Evolutionary conservation across 1,140 invertebrate genomes (phyloP).

Genomic region (silkworm (Bombyx mori)): ASM3026992v2 NC_085131.1:7408001-7408500

Average conservation of each 20-base stretch:
- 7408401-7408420: too few relatives aligned
- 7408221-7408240: conserved; percentile 43
- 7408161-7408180: conserved; percentile 24
- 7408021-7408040: conserved; percentile 19
- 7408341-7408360: background rate
- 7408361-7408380: too few relatives aligned
- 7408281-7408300: conserved; percentile 71
- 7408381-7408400: too few relatives aligned
- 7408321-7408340: conserved; percentile 61
- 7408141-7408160: too few relatives aligned
- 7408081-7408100: background rate
- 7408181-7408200: conserved; percentile 18
- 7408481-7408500: too few relatives aligned
- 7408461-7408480: too few relatives aligned
- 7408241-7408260: conserved; percentile 59
- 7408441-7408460: too few relatives aligned
- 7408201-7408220: conserved; percentile 45
- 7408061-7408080: conserved; percentile 16
- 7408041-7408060: conserved; percentile 23
- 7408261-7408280: conserved; percentile 64
- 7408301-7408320: conserved; percentile 66
- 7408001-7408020: conserved; percentile 4
- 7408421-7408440: too few relatives aligned
- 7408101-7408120: background rate
- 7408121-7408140: background rate